Base-by-base conservation (phyloP, 2,113 vertebrate genomes). In the Columba livia region DNA sequence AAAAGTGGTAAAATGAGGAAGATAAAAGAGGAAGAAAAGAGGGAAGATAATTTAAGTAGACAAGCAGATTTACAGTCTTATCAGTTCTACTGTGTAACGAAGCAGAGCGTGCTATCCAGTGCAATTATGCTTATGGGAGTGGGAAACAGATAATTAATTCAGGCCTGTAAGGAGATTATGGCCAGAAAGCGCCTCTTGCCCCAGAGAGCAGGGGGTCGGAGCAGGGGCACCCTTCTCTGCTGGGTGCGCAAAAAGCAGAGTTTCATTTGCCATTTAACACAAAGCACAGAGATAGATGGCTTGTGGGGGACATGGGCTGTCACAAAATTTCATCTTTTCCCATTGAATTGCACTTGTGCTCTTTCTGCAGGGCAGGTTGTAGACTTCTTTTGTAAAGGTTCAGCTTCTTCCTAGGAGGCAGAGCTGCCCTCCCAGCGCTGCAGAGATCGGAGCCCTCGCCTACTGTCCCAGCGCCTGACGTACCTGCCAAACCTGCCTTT, bases 401-500 rank as follows among this genome's bases (percentile, higher is more conserved):
- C 67, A 36, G 82, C 26, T 48, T 19, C 25, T 28, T 12, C 36
- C 47, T 1, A 3, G 38, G 56, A 28, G 28, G 67, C 65, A 90
- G 51, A 73, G 65, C 32, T 51, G 19, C 28, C 4, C 26, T 57
- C 8, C 15, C 70, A 38, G 82, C 56, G 5, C 36, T 9, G 38
- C 67, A 4, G 42, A 4, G 10, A 5, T 2, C 4, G 0, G 10
- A 23, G 2, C 65, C 60, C 65, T 15, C 40, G 51, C 26, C 83
- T 54, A 25, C 65, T 51, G 71, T 29, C 85, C 94, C 7, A 60
- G 62, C 85, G 85, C 75, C 93, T 85, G n/a, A 65, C 79, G 69
- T 14, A 51, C 66, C 42, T 72, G 42, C 29, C 6, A 31, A 23
- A 23, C 20, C 2, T 1, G 11, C 25, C 40, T 36, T 47, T 61